Conservation (phyloP, 2,797 vertebrate genomes). For the Hydrocynus forskahlii region DNA sequence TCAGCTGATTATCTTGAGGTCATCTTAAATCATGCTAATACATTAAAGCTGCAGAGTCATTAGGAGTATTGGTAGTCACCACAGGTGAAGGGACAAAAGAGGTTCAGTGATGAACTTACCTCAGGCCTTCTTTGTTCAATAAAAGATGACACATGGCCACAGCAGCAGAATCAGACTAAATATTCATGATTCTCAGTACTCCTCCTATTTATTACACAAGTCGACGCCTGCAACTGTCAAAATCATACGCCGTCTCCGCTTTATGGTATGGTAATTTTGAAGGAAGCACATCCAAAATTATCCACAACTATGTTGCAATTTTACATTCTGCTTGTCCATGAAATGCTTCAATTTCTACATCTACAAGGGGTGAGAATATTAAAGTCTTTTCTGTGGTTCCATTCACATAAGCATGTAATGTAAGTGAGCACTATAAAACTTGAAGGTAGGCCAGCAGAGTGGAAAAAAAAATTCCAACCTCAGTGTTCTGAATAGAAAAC, state of each 20-base stretch:
- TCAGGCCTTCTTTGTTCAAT: conserved; percentile 47
- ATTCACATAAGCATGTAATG: neutral
- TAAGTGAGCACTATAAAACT: neutral
- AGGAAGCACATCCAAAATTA: conserved; percentile 26
- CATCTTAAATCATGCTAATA: conserved; percentile 40
- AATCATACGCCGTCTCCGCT: conserved; percentile 33
- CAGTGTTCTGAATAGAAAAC: neutral
- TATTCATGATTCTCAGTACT: conserved; percentile 43
- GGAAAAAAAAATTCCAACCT: neutral
- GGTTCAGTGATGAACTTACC: conserved; percentile 48
- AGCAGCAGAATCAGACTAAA: conserved; percentile 33
- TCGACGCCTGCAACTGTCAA: neutral
- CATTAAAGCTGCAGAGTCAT: neutral
- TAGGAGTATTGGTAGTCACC: conserved; percentile 24
- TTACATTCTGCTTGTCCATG: neutral
- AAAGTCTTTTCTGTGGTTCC: neutral
- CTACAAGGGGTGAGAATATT: neutral
- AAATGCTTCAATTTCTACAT: conserved; percentile 11
- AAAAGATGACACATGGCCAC: conserved; percentile 47
- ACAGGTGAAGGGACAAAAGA: conserved; percentile 40
- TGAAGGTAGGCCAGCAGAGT: neutral
- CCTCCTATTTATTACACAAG: conserved; percentile 35
- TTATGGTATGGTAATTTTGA: conserved; percentile 38
- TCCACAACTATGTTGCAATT: conserved; percentile 19
- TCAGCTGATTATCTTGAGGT: conserved; percentile 8